These are phyloP conservation scores for Merops nubicus DNA, from an alignment of 2,113 vertebrate genomes.

Conservation along the genomic window DNA sequence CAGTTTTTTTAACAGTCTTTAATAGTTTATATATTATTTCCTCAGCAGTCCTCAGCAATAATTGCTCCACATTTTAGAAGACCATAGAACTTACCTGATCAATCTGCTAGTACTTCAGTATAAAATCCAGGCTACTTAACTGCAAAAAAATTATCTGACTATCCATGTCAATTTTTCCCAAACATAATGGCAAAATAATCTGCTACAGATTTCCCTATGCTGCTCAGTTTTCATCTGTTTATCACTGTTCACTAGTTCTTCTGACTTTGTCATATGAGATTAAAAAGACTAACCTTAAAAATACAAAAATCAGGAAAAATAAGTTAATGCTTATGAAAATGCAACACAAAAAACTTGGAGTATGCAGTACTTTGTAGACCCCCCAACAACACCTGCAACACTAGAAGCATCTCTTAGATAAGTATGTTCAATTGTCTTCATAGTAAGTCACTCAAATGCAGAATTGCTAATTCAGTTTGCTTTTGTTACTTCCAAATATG, in stretches of 20 bases:
- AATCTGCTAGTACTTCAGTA: background rate
- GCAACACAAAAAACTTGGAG: background rate
- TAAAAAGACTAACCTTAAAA: background rate
- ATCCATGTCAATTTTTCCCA: background rate
- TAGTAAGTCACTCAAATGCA: background rate
- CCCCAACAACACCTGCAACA: background rate
- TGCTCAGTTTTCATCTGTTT: background rate
- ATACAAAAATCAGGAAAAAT: background rate
- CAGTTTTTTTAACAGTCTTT: too few species aligned
- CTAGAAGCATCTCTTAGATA: background rate
- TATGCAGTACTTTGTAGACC: background rate
- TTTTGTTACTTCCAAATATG: background rate
- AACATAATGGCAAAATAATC: background rate
- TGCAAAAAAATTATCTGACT: background rate
- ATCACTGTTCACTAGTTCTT: background rate
- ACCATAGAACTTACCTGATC: background rate
- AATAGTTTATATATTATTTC: background rate
- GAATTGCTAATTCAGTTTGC: background rate
- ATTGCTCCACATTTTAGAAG: background rate
- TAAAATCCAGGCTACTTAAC: background rate
- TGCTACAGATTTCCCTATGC: background rate
- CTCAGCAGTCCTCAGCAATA: background rate
- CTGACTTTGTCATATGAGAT: background rate
- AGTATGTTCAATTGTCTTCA: background rate
- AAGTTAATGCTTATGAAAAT: background rate